Conservation (phyloP, 2,113 vertebrate species). For the Protobothrops mucrosquamatus region DNA sequence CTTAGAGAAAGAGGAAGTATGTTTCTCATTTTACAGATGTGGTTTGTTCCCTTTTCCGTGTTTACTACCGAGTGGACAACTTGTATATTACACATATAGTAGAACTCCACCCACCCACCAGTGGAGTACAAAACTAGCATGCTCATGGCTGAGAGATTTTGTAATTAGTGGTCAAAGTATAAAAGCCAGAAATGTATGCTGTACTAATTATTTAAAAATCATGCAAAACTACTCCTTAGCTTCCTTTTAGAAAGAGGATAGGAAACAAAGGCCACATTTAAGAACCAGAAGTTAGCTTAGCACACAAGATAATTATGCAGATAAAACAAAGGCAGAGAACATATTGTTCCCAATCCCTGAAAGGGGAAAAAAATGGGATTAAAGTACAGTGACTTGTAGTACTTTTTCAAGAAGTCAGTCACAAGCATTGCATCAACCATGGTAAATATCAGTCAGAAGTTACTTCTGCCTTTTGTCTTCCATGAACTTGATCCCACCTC, state of each 20-base stretch:
- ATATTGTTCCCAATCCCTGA: no score
- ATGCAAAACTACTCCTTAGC: not conserved
- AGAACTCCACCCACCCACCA: not conserved
- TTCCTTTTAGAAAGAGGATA: not conserved
- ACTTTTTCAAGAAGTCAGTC: not conserved
- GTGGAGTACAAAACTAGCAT: not conserved
- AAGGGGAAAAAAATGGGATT: not conserved
- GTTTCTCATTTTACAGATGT: not conserved
- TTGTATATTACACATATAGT: not conserved
- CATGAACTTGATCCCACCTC: not conserved
- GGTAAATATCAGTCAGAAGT: not conserved
- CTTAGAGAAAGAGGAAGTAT: not conserved
- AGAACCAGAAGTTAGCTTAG: not conserved
- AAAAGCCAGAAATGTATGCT: not conserved
- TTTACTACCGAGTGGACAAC: not conserved
- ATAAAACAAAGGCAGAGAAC: not conserved
- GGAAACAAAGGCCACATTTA: not conserved
- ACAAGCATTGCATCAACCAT: not conserved
- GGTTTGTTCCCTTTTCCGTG: not conserved
- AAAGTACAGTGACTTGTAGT: not conserved
- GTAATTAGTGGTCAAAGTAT: not conserved
- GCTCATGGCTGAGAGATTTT: not conserved
- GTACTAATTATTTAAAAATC: not conserved
- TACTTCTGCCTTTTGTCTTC: not conserved
- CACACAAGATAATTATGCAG: not conserved